A percentile compares a stretch with the other conserved stretches of the same genome.
Evolutionary conservation across 2,888 invertebrate genomes (phyloP).

Genomic region (Acleris holmiana): DNA sequence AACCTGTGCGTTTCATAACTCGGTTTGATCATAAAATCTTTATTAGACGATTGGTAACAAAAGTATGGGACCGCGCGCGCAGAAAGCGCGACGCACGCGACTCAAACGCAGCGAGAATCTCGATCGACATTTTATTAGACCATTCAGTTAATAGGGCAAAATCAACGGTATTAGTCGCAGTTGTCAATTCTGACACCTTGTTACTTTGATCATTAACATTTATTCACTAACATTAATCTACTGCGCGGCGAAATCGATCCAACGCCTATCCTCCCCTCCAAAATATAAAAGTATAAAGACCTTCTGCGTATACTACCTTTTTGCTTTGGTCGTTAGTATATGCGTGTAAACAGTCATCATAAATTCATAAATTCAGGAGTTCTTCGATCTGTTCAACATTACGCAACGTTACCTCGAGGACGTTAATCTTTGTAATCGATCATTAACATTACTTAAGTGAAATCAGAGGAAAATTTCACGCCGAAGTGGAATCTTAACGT

Average conservation of each 20-base stretch:
- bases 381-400: conserved; percentile 23
- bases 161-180: conserved; percentile 17
- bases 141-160: conserved; percentile 44
- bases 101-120: conserved; percentile 38
- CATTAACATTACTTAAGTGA: conserved; percentile 58
- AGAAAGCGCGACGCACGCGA: conserved; percentile 71
- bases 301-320: too few relatives aligned
- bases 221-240: conserved; percentile 4
- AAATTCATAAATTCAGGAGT: not conserved
- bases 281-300: too few relatives aligned
- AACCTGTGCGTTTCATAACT: conserved; percentile 53
- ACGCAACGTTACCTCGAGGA: conserved; percentile 40
- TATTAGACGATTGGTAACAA: conserved; percentile 41
- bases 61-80: conserved; percentile 44
- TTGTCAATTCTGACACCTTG: conserved; percentile 9
- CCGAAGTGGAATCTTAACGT: conserved; percentile 46
- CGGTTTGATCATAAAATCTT: conserved; percentile 49
- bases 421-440: conserved; percentile 48
- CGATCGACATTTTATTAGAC: conserved; percentile 38
- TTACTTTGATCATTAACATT: conserved; percentile 14
- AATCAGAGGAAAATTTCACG: conserved; percentile 54
- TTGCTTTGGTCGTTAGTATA: not conserved
- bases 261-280: not conserved
- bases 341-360: conserved; percentile 2
- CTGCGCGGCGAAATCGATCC: conserved; percentile 12